These are phyloP conservation scores for Rosalia funebris DNA, from an alignment of 2,888 invertebrate genomes.

Conservation along the genomic window DNA sequence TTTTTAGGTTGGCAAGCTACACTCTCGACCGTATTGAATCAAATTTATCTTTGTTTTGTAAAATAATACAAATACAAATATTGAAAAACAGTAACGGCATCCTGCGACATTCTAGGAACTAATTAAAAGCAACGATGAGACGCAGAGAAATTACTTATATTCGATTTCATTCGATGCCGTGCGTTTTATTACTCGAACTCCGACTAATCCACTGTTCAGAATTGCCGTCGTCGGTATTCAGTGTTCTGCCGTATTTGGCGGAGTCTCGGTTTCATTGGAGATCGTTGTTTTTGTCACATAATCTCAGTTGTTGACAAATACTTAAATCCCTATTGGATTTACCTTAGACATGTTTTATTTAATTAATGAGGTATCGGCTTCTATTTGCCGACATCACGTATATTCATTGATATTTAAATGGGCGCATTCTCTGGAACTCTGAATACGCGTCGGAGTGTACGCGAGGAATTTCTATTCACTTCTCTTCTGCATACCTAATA, in stretches of 20 bases:
- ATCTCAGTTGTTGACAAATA: constrained; percentile 62
- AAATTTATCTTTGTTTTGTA: too few relatives aligned
- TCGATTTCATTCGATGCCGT: constrained; percentile 50
- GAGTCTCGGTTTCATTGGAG: constrained; percentile 55
- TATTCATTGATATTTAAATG: constrained; percentile 58
- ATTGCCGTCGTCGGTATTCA: constrained; percentile 54
- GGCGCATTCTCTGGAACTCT: constrained; percentile 43
- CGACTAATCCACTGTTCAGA: constrained; percentile 49
- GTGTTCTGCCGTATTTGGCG: constrained; percentile 59
- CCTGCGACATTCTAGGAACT: not conserved
- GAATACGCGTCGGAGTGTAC: constrained; percentile 44
- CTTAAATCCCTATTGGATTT: constrained; percentile 59
- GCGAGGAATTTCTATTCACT: constrained; percentile 42
- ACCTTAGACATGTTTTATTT: constrained; percentile 60
- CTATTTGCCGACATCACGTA: constrained; percentile 54
- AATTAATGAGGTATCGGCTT: constrained; percentile 59
- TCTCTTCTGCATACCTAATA: constrained; percentile 25
- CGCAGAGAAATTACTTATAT: constrained; percentile 23
- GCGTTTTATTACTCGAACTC: constrained; percentile 50
- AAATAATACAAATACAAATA: too few relatives aligned
- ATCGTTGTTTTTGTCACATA: constrained; percentile 61
- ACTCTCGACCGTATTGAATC: too few relatives aligned
- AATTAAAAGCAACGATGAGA: constrained; percentile 1
- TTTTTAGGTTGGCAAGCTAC: too few relatives aligned
- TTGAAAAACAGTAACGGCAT: not conserved